Evolutionary conservation across 2,113 vertebrate species (phyloP).

Genomic region (Jaculus jaculus): DNA sequence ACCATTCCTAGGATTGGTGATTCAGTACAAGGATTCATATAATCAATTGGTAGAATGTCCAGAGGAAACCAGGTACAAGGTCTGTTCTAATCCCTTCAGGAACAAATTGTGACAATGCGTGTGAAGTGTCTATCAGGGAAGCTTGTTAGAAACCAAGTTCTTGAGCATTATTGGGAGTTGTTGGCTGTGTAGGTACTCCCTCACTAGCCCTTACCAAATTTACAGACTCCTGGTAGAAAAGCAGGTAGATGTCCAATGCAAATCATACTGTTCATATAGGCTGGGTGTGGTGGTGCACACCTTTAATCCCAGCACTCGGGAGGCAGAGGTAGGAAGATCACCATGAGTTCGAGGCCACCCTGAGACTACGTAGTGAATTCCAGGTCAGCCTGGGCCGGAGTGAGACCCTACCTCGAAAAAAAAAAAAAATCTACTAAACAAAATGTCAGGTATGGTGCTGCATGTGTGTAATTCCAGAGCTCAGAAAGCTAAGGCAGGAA

Average conservation of each 20-base stretch:
- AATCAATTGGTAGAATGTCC: not conserved
- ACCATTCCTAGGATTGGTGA: not conserved
- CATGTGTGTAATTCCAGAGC: not conserved
- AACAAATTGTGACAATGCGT: conserved; percentile 1
- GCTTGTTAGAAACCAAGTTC: conserved; percentile 55
- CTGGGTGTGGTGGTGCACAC: too few relatives aligned
- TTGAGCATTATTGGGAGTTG: not conserved
- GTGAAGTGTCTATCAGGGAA: conserved; percentile 51
- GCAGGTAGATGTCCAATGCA: conserved; percentile 34
- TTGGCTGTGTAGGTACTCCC: conserved; percentile 14
- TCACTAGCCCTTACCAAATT: conserved; percentile 50
- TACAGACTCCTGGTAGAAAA: conserved; percentile 58
- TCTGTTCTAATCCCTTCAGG: conserved; percentile 33
- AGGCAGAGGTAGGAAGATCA: too few relatives aligned
- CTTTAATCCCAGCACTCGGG: too few relatives aligned
- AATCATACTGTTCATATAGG: conserved; percentile 52
- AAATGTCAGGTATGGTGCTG: too few relatives aligned
- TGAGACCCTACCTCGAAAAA: too few relatives aligned
- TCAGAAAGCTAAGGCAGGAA: not conserved
- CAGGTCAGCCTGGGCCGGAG: too few relatives aligned
- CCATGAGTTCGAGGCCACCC: too few relatives aligned
- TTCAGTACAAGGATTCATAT: not conserved
- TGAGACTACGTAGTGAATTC: too few relatives aligned
- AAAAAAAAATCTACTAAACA: too few relatives aligned
- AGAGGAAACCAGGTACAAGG: conserved; percentile 22